phyloP scores from a whole-genome alignment of 1,140 invertebrate genomes.

The Archegozetes longisetosus region DNA sequence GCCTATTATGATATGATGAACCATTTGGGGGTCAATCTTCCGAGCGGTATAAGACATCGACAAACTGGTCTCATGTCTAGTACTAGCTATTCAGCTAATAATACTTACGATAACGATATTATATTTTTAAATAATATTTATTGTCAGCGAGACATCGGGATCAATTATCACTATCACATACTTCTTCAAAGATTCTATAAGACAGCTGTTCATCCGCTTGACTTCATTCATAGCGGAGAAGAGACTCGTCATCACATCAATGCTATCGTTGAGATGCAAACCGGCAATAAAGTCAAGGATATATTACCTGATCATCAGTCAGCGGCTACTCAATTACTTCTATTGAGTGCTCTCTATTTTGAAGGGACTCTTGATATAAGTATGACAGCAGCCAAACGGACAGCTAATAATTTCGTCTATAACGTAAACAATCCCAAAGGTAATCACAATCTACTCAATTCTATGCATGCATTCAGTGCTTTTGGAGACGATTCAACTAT shows the following conservation, averaged over 20 bases:
- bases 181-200: slow-evolving; percentile 23
- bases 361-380: slow-evolving; percentile 21
- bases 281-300: slow-evolving; percentile 28
- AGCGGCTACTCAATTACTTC: slow-evolving; percentile 19
- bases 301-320: slow-evolving; percentile 22
- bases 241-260: slow-evolving; percentile 28
- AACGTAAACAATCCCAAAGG: neutral
- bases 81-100: neutral
- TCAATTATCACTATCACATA: slow-evolving; percentile 23
- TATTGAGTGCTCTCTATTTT: slow-evolving; percentile 22
- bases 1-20: slow-evolving; percentile 23
- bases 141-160: slow-evolving; percentile 22
- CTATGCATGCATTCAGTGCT: neutral
- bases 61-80: neutral
- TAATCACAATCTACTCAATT: neutral
- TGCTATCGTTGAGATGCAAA: slow-evolving; percentile 27
- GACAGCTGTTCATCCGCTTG: slow-evolving; percentile 22
- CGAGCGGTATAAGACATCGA: neutral
- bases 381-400: neutral
- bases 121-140: slow-evolving; percentile 22
- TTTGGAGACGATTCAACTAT: neutral
- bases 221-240: slow-evolving; percentile 23
- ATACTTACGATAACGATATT: slow-evolving; percentile 19
- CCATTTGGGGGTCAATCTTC: slow-evolving; percentile 22
- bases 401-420: neutral